Evolutionary conservation across 2,113 vertebrate genomes (phyloP).

Genomic region (Lanius collurio): DNA sequence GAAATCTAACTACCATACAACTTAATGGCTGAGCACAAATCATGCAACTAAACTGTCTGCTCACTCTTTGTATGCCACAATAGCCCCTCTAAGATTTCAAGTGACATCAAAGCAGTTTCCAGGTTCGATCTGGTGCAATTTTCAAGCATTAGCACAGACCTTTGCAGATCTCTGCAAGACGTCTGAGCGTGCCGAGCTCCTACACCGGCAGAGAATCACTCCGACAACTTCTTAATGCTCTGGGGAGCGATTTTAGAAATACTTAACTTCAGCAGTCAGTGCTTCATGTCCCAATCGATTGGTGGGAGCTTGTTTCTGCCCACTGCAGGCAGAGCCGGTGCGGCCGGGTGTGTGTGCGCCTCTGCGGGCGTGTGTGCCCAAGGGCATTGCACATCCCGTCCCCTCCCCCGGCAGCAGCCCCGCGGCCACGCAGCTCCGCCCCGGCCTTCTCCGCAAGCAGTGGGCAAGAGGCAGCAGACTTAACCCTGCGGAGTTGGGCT

Average conservation of each 20-base stretch:
- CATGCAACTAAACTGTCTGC: neutral
- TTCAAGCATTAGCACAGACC: neutral
- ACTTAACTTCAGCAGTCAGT: neutral
- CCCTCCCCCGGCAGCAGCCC: neutral
- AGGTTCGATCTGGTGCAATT: neutral
- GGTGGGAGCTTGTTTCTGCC: neutral
- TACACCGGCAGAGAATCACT: neutral
- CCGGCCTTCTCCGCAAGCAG: neutral
- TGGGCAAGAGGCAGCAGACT: neutral
- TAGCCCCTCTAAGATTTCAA: neutral
- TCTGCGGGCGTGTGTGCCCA: neutral
- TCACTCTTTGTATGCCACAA: neutral
- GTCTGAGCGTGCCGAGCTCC: neutral
- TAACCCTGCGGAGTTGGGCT: neutral
- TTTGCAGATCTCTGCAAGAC: neutral
- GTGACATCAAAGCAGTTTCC: neutral
- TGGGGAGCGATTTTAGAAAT: neutral
- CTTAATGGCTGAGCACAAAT: neutral
- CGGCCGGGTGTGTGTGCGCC: neutral
- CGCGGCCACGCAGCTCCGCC: neutral
- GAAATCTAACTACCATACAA: neutral
- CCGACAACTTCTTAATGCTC: neutral
- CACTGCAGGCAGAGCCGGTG: neutral
- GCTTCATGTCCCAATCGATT: neutral
- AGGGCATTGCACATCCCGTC: neutral